Evolutionary conservation across 1,140 invertebrate genomes (phyloP).

Genomic region (Sarcophaga bullata): DNA sequence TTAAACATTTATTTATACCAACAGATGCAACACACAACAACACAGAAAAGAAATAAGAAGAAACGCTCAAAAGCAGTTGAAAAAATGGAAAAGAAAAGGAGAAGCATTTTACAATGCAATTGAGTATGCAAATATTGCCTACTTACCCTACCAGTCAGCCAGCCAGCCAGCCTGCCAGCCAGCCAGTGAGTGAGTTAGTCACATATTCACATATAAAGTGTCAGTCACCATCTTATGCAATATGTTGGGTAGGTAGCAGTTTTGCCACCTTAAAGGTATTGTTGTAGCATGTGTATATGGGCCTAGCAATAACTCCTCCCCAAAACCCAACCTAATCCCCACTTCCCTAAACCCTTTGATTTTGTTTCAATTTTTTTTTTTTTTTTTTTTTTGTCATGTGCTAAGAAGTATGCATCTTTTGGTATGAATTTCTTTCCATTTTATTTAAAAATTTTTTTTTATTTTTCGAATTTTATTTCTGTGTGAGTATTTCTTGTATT

Average conservation of each 20-base stretch:
- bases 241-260: not conserved
- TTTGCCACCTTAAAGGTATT: not conserved
- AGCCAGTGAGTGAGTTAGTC: not conserved
- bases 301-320: not conserved
- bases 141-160: constrained; percentile 28
- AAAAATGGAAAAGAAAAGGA: not conserved
- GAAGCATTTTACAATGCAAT: constrained; percentile 31
- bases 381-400: no score
- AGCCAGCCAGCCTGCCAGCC: not conserved
- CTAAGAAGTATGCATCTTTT: no score
- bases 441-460: no score
- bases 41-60: no score
- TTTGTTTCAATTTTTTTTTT: no score
- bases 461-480: no score
- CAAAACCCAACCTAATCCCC: no score
- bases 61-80: not conserved
- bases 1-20: constrained; percentile 25
- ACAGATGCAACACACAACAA: not conserved
- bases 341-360: no score
- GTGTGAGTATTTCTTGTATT: not conserved
- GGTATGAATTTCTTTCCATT: no score
- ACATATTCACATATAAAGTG: not conserved
- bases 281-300: no score
- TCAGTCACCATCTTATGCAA: no score
- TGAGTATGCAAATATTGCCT: constrained; percentile 38